These are phyloP conservation scores for Oostethus manadensis DNA, from an alignment of 2,113 vertebrate species.

Conservation along the genomic window DNA sequence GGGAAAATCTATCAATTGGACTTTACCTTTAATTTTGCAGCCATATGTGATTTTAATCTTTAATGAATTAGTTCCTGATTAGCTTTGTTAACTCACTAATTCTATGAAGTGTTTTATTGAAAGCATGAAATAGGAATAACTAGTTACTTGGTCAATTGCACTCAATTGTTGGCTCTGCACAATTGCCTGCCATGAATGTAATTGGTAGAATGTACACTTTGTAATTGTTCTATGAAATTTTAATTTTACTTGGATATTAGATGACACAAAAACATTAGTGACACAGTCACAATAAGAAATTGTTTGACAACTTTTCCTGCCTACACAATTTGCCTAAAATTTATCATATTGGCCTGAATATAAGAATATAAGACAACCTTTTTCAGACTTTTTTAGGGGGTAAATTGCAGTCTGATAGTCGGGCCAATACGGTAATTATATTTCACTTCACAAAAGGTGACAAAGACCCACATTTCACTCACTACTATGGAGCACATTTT, in stretches of 20 bases:
- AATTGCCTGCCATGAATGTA: background rate
- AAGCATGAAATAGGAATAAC: background rate
- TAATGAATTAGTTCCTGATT: constrained; percentile 32
- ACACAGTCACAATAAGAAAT: too few relatives aligned
- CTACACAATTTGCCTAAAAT: too few relatives aligned
- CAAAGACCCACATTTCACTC: background rate
- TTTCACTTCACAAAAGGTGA: background rate
- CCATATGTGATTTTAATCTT: background rate
- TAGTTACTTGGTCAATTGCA: background rate
- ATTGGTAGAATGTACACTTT: too few relatives aligned
- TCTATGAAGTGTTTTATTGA: constrained; percentile 5
- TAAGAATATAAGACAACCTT: too few relatives aligned
- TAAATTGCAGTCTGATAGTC: too few relatives aligned
- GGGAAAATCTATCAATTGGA: background rate
- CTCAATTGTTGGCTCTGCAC: background rate
- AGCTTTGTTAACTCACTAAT: constrained; percentile 25
- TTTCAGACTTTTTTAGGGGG: too few relatives aligned
- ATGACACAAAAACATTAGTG: background rate
- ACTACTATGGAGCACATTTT: background rate
- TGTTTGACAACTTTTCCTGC: background rate
- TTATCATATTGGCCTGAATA: too few relatives aligned
- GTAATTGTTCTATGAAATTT: too few relatives aligned
- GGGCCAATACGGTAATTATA: too few relatives aligned
- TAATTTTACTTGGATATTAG: too few relatives aligned
- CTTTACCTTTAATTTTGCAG: background rate